These are phyloP conservation scores for Propithecus perrieri DNA, from an alignment of 2,797 vertebrate species.

Conservation along the genomic window DNA sequence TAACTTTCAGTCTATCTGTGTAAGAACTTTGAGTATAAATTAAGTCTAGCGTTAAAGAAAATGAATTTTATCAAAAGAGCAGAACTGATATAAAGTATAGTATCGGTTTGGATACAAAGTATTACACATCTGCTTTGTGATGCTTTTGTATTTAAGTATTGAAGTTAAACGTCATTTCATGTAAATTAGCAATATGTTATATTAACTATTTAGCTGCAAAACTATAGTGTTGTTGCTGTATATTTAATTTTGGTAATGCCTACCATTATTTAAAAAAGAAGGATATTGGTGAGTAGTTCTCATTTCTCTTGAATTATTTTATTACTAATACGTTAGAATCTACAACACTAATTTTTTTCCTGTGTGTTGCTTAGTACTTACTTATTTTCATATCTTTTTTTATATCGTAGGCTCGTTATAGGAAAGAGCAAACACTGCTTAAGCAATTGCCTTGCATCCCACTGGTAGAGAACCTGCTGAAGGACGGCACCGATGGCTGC, in stretches of 20 bases:
- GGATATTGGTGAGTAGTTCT: constrained; percentile 27
- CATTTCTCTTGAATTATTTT: constrained; percentile 13
- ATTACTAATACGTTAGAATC: neutral
- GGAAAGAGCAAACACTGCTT: constrained; percentile 93
- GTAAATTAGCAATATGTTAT: neutral
- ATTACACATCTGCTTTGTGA: neutral
- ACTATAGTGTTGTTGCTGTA: neutral
- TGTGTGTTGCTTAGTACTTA: neutral
- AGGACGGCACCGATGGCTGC: constrained; percentile 95
- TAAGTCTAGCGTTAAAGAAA: constrained; percentile 1
- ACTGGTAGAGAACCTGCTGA: constrained; percentile 95
- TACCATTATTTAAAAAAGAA: neutral
- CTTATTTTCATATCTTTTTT: constrained; percentile 54
- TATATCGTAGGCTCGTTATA: constrained; percentile 92
- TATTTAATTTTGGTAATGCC: constrained; percentile 8
- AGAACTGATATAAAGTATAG: neutral
- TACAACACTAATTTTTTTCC: neutral
- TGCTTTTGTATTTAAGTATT: neutral
- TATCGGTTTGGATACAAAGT: neutral
- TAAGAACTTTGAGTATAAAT: neutral
- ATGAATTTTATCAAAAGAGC: neutral
- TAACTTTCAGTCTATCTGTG: neutral
- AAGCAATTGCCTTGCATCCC: constrained; percentile 95
- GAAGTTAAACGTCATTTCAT: neutral
- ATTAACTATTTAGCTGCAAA: constrained; percentile 14